Conservation (phyloP, 2,888 invertebrate species). For the Macrophya annulata region DNA sequence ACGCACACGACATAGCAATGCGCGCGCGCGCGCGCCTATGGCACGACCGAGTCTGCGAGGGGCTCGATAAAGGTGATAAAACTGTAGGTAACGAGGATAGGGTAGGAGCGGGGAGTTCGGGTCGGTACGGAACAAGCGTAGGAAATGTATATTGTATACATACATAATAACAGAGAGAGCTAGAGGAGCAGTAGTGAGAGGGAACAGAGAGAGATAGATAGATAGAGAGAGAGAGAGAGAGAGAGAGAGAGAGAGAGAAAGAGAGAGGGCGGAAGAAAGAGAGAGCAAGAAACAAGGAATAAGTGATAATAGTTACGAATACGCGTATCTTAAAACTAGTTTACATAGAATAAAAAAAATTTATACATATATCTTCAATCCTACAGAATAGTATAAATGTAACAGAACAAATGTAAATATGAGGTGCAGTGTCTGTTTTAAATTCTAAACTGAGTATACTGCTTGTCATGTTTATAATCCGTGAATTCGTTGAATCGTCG, state of each 20-base stretch:
- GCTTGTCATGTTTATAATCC: background rate
- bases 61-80: constrained; percentile 34
- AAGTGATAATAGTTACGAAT: background rate
- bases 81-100: background rate
- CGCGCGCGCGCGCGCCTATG: background rate
- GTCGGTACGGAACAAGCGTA: constrained; percentile 9
- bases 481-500: background rate
- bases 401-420: background rate
- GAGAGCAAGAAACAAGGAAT: background rate
- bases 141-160: background rate
- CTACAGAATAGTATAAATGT: too few species aligned
- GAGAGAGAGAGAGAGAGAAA: constrained; percentile 6
- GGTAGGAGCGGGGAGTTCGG: constrained; percentile 2
- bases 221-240: constrained; percentile 7
- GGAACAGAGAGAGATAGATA: background rate
- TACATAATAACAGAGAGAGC: background rate
- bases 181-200: background rate
- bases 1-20: background rate
- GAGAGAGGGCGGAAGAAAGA: background rate
- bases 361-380: too few species aligned
- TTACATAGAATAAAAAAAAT: background rate
- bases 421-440: background rate
- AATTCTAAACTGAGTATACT: background rate
- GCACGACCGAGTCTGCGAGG: background rate
- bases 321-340: background rate